Percentiles rank a stretch among this genome's conserved stretches.
These are phyloP conservation scores for Vanessa atalanta DNA, from an alignment of 1,140 invertebrate genomes.

Conservation along the genomic window DNA sequence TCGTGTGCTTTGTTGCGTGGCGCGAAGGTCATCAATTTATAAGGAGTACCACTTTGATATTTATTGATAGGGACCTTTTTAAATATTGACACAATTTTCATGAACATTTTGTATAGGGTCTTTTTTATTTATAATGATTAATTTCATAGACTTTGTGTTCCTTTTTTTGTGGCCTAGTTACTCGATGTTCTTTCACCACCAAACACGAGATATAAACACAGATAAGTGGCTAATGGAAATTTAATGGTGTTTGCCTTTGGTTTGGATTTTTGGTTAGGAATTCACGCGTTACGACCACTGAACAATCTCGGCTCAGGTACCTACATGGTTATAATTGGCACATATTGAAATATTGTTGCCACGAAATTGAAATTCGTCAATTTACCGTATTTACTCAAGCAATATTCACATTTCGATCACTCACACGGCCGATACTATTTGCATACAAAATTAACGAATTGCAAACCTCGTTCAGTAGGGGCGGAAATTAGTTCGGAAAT, in stretches of 20 bases:
- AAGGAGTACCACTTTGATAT: not conserved
- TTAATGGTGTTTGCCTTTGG: no score
- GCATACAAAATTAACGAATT: conserved; percentile 14
- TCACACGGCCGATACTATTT: conserved; percentile 8
- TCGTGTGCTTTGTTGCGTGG: not conserved
- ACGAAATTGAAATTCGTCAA: not conserved
- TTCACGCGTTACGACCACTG: no score
- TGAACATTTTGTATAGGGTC: not conserved
- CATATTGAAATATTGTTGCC: not conserved
- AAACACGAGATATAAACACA: no score
- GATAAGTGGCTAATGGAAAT: no score
- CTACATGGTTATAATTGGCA: not conserved
- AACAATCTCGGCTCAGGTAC: no score
- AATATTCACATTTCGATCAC: conserved; percentile 2
- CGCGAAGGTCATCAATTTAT: not conserved
- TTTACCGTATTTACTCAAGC: conserved; percentile 4
- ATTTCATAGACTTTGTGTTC: not conserved
- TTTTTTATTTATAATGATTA: not conserved
- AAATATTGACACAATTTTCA: not conserved
- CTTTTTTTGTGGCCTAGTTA: not conserved
- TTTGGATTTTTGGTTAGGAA: no score
- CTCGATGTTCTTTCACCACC: not conserved
- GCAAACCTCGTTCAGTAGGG: conserved; percentile 9
- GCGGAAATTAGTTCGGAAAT: conserved; percentile 61
- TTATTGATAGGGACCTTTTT: not conserved